Conservation (phyloP, 2,888 invertebrate genomes). For the Diplolepis rosae region DNA sequence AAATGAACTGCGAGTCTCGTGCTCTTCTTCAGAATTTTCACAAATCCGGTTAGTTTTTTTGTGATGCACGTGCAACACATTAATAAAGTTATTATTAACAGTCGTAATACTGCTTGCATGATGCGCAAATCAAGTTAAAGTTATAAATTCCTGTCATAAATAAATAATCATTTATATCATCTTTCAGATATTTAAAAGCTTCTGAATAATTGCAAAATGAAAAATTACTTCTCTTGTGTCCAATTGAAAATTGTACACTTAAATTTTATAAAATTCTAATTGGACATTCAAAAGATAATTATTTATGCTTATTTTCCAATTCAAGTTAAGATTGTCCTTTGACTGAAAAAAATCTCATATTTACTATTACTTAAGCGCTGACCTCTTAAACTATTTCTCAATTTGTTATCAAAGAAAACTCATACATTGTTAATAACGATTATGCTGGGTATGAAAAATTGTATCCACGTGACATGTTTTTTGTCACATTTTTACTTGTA, state of each 20-base stretch:
- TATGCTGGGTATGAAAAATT: neutral
- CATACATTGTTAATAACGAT: neutral
- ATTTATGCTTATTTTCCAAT: neutral
- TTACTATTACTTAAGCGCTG: neutral
- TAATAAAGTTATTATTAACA: slow-evolving; percentile 11
- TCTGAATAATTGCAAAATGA: no score
- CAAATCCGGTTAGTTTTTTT: slow-evolving; percentile 14
- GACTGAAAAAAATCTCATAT: neutral
- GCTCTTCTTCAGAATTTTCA: neutral
- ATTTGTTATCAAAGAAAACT: neutral
- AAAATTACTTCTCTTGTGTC: no score
- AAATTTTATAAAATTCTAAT: no score
- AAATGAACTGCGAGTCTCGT: slow-evolving; percentile 12
- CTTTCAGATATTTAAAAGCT: no score
- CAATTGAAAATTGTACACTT: no score
- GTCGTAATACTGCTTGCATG: neutral
- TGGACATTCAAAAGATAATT: no score
- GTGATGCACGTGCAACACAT: neutral
- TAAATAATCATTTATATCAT: no score
- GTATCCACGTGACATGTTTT: neutral
- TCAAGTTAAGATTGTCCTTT: neutral
- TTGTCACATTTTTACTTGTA: neutral
- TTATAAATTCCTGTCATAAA: neutral
- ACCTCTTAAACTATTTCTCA: neutral
- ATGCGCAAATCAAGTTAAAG: neutral